These are phyloP conservation scores for Drosophila mimetica DNA, from an alignment of 2,888 invertebrate species.

Conservation along the genomic window DNA sequence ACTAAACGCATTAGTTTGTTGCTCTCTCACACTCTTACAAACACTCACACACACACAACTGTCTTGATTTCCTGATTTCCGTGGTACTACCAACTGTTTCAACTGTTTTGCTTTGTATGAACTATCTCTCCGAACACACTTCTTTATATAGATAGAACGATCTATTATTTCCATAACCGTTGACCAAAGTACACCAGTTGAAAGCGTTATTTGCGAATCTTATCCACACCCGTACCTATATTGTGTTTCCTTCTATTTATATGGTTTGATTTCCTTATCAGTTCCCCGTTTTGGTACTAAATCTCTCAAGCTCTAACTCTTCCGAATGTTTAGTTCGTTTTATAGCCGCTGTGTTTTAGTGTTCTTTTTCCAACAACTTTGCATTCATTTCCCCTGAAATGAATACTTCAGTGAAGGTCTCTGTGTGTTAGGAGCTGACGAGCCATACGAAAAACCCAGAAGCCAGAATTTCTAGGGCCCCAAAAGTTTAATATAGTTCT, in stretches of 20 bases:
- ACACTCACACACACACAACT: slow-evolving; percentile 15
- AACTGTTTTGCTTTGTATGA: slow-evolving; percentile 44
- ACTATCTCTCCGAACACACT: slow-evolving; percentile 28
- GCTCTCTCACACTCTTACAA: slow-evolving; percentile 22
- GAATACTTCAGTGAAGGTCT: slow-evolving; percentile 27
- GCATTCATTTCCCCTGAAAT: slow-evolving; percentile 26
- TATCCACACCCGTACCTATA: slow-evolving; percentile 20
- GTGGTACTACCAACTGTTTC: slow-evolving; percentile 16
- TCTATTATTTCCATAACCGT: slow-evolving; percentile 37
- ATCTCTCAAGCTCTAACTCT: slow-evolving; percentile 42
- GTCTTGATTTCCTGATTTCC: slow-evolving; percentile 31
- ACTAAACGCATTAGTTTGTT: slow-evolving; percentile 59
- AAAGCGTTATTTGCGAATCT: slow-evolving; percentile 50
- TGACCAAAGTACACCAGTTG: slow-evolving; percentile 54
- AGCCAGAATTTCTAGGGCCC: slow-evolving; percentile 29
- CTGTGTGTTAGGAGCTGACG: slow-evolving; percentile 37
- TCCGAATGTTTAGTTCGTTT: slow-evolving; percentile 45
- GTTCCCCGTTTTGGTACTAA: slow-evolving; percentile 36
- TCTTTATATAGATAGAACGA: slow-evolving; percentile 26
- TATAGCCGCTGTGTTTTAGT: slow-evolving; percentile 45
- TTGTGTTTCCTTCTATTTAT: slow-evolving; percentile 26
- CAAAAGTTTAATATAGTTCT: slow-evolving; percentile 1
- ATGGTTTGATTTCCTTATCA: slow-evolving; percentile 18
- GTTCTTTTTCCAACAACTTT: slow-evolving; percentile 22
- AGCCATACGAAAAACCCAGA: slow-evolving; percentile 27